Conservation (phyloP, 2,888 invertebrate species). For the Sphaerophoria taeniata region DNA sequence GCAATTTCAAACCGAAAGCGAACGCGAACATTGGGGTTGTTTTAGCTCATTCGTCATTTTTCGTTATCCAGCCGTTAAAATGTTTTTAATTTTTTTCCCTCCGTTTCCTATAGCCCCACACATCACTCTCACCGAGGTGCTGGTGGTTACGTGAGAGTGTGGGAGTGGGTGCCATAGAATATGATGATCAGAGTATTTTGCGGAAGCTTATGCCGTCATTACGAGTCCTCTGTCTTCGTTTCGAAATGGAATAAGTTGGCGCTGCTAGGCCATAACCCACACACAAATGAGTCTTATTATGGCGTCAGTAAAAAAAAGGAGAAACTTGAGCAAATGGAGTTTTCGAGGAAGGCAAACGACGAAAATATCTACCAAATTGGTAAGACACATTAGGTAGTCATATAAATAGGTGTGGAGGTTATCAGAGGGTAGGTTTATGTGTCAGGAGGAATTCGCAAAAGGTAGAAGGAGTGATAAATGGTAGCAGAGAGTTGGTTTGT, state of each 20-base stretch:
- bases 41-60: constrained; percentile 71
- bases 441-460: background rate
- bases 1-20: background rate
- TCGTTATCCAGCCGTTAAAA: constrained; percentile 64
- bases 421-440: constrained; percentile 23
- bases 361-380: constrained; percentile 12
- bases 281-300: constrained; percentile 60
- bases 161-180: constrained; percentile 19
- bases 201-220: constrained; percentile 71
- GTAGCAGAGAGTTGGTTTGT: background rate
- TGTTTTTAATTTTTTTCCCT: constrained; percentile 60
- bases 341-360: constrained; percentile 14
- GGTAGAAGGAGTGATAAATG: constrained; percentile 10
- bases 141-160: constrained; percentile 10
- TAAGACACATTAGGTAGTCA: constrained; percentile 26
- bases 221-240: constrained; percentile 27
- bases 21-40: constrained; percentile 15
- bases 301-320: constrained; percentile 20
- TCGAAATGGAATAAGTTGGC: background rate
- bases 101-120: background rate
- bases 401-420: constrained; percentile 11
- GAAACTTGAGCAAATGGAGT: constrained; percentile 61
- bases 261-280: constrained; percentile 35
- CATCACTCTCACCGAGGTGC: background rate
- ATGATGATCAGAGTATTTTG: constrained; percentile 58